A percentile compares a stretch with the other conserved stretches of the same genome.
Evolutionary conservation across 2,888 invertebrate genomes (phyloP).

Genomic region (Acrobasis consociella): DNA sequence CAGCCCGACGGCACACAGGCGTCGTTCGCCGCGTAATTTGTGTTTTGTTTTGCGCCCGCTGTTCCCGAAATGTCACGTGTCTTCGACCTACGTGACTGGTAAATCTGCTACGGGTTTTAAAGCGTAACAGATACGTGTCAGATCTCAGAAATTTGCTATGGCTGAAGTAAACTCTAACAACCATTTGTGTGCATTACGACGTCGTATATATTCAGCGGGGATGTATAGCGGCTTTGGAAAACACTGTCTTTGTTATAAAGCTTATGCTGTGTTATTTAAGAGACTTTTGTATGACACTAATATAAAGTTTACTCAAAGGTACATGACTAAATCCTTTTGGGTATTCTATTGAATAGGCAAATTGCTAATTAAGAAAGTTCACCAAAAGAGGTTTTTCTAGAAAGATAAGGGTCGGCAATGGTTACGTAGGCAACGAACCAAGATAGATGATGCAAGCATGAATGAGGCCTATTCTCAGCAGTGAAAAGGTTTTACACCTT

Average conservation of each 20-base stretch:
- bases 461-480: no score
- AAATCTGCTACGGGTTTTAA: conserved; percentile 46
- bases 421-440: no score
- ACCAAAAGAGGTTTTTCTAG: no score
- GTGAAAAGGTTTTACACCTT: no score
- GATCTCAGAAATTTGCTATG: conserved; percentile 26
- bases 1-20: conserved; percentile 62
- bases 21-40: conserved; percentile 64
- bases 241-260: background rate
- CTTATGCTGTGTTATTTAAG: background rate
- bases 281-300: no score
- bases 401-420: no score
- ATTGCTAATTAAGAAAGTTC: no score
- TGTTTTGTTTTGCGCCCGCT: conserved; percentile 71
- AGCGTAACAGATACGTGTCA: conserved; percentile 31
- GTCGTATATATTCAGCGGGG: background rate
- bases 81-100: conserved; percentile 64
- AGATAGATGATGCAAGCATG: no score
- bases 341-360: no score
- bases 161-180: conserved; percentile 2
- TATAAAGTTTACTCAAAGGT: no score
- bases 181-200: conserved; percentile 1
- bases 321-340: no score
- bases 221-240: background rate
- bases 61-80: conserved; percentile 75